Evolutionary conservation across 2,888 invertebrate genomes (phyloP).

Genomic region (Heliothis peltigera): DNA sequence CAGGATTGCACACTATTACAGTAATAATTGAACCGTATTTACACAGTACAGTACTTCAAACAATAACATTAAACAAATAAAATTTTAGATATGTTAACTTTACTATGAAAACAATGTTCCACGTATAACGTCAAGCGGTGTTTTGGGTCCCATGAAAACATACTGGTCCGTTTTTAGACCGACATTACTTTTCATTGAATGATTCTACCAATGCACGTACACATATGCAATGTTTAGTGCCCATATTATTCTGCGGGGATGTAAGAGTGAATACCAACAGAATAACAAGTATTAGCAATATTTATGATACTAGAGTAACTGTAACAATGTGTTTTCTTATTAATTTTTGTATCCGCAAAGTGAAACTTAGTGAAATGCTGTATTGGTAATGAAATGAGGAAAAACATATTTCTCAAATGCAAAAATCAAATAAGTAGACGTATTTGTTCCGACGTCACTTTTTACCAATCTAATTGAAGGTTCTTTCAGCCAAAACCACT

Average conservation of each 20-base stretch:
- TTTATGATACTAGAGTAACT: too few species aligned
- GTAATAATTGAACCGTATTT: constrained; percentile 77
- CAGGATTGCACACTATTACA: constrained; percentile 71
- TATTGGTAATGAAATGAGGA: constrained; percentile 17
- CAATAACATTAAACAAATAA: constrained; percentile 47
- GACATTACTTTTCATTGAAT: constrained; percentile 43
- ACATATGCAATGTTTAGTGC: not conserved
- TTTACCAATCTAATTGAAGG: constrained; percentile 50
- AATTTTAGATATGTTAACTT: constrained; percentile 71
- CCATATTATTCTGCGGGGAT: constrained; percentile 6
- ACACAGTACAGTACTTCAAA: constrained; percentile 67
- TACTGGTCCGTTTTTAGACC: constrained; percentile 46
- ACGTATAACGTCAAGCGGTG: constrained; percentile 50
- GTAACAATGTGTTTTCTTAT: too few species aligned
- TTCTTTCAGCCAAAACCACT: constrained; percentile 56
- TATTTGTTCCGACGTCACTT: constrained; percentile 22
- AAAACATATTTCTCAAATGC: constrained; percentile 34
- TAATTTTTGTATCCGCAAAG: too few species aligned
- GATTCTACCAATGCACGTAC: not conserved
- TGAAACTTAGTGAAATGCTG: not conserved
- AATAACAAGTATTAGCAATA: constrained; percentile 5
- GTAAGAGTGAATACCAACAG: constrained; percentile 2
- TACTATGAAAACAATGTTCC: constrained; percentile 46
- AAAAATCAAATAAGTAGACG: constrained; percentile 32
- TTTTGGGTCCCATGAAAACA: constrained; percentile 66